Evolutionary conservation across 2,797 vertebrate species (phyloP).

Genomic region (Squalus acanthias): DNA sequence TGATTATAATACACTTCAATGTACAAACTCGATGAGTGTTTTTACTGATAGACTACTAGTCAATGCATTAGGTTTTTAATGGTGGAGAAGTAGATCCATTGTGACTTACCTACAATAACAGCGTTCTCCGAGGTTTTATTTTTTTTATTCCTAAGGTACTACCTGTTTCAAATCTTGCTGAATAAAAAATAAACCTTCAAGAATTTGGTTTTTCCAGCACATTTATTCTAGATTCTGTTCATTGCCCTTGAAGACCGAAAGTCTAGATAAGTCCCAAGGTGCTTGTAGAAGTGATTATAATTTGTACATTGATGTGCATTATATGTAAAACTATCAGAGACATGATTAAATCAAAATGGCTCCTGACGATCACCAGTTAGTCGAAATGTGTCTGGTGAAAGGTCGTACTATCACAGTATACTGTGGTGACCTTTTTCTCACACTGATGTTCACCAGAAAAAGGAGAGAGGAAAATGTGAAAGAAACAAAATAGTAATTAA

Average conservation of each 20-base stretch:
- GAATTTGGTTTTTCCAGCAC: background rate
- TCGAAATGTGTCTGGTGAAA: background rate
- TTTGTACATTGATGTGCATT: background rate
- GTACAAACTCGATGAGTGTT: background rate
- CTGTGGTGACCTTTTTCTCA: background rate
- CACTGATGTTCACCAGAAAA: background rate
- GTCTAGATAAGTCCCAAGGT: background rate
- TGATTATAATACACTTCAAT: background rate
- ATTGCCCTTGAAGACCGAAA: background rate
- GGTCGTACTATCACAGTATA: background rate
- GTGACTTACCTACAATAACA: background rate
- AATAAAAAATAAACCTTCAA: background rate
- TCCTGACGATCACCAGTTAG: background rate
- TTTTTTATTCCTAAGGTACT: background rate
- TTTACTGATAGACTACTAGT: background rate
- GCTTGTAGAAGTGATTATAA: background rate
- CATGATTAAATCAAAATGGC: background rate
- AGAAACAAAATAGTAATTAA: background rate
- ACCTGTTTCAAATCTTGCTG: background rate
- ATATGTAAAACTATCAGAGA: background rate
- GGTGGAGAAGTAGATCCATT: no score
- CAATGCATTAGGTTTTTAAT: background rate
- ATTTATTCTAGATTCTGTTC: background rate
- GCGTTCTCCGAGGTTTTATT: background rate
- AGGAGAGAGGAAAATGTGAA: background rate